Evolutionary conservation across 1,140 invertebrate species (phyloP).

Genomic region (Drosophila azteca): DNA sequence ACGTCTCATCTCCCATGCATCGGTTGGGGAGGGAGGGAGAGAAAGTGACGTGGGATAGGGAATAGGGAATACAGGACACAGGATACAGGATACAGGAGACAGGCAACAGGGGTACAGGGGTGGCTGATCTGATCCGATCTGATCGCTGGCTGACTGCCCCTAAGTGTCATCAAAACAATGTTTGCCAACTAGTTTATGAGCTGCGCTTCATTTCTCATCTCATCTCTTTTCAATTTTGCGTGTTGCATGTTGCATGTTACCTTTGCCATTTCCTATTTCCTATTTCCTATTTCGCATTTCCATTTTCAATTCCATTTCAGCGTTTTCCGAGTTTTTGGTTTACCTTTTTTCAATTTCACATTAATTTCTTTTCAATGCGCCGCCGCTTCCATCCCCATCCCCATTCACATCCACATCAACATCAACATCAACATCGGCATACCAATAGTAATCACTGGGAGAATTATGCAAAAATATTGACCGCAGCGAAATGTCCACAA

Average conservation of each 20-base stretch:
- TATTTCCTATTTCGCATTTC: slow-evolving; percentile 34
- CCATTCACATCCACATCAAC: slow-evolving; percentile 25
- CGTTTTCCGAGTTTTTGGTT: slow-evolving; percentile 19
- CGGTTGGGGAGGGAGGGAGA: neutral
- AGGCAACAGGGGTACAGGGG: slow-evolving; percentile 18
- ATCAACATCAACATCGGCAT: no score
- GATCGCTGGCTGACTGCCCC: slow-evolving; percentile 44
- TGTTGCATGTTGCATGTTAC: slow-evolving; percentile 60
- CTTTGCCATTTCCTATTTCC: slow-evolving; percentile 33
- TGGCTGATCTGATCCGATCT: slow-evolving; percentile 3
- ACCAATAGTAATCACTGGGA: slow-evolving; percentile 3
- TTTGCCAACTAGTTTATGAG: slow-evolving; percentile 78
- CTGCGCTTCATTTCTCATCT: slow-evolving; percentile 63
- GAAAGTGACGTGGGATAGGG: neutral
- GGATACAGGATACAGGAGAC: no score
- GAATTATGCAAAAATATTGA: slow-evolving; percentile 61
- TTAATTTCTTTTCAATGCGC: slow-evolving; percentile 74
- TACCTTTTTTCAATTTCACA: slow-evolving; percentile 73
- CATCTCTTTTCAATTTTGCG: slow-evolving; percentile 46
- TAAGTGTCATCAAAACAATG: slow-evolving; percentile 81
- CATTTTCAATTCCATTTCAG: slow-evolving; percentile 16
- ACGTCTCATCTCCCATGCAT: slow-evolving; percentile 24
- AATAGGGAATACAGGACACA: neutral
- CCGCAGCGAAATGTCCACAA: slow-evolving; percentile 65
- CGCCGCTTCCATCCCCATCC: slow-evolving; percentile 17